phyloP scores from a whole-genome alignment of 2,888 invertebrate species.

The Drosophila mulleri region DNA sequence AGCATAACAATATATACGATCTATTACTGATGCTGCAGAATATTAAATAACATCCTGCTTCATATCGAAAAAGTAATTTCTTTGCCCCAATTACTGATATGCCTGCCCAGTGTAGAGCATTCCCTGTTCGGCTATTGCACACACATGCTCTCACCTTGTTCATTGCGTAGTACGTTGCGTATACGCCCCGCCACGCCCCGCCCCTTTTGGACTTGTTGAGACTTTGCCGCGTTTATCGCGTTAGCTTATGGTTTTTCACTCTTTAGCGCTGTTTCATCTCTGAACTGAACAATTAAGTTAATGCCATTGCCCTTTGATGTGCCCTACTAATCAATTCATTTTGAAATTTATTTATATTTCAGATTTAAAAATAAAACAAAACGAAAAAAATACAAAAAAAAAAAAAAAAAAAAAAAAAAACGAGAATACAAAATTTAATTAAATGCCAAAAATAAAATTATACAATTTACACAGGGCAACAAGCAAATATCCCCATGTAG shows the following conservation, averaged over 20 bases:
- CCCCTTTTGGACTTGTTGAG: background rate
- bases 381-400: constrained; percentile 15
- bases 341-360: constrained; percentile 48
- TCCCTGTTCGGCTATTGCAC: constrained; percentile 5
- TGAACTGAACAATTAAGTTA: constrained; percentile 48
- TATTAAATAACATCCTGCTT: background rate
- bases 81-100: background rate
- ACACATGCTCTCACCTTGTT: constrained; percentile 1
- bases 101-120: constrained; percentile 3
- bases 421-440: constrained; percentile 10
- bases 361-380: constrained; percentile 58
- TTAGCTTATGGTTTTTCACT: constrained; percentile 20
- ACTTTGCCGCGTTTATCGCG: background rate
- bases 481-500: constrained; percentile 22
- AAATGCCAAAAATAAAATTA: constrained; percentile 34
- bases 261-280: constrained; percentile 37
- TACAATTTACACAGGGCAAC: constrained; percentile 51
- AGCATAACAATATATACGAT: background rate
- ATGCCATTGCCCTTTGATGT: constrained; percentile 48
- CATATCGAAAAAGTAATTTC: background rate
- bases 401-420: constrained; percentile 25
- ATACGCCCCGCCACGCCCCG: background rate
- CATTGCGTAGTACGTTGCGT: background rate
- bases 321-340: constrained; percentile 51
- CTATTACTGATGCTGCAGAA: background rate